A percentile compares a stretch with the other conserved stretches of the same genome.
Conservation (phyloP, 2,113 vertebrate species). For the Nibea albiflora region DNA sequence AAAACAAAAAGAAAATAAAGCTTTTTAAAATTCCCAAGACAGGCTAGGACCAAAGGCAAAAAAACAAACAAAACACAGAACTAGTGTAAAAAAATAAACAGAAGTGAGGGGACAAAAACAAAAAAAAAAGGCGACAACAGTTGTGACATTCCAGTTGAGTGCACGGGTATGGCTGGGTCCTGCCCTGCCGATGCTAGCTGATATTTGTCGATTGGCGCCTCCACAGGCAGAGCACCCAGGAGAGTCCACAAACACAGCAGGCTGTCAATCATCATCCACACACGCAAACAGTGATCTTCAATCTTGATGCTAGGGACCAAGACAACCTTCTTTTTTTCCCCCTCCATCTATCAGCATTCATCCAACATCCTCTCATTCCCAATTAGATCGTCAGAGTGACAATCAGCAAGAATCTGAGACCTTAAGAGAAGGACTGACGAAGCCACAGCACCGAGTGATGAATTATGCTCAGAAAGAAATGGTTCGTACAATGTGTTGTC, state of each 20-base stretch:
- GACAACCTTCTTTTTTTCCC: background rate
- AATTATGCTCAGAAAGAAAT: background rate
- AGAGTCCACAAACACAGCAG: slow-evolving; percentile 23
- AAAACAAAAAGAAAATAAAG: slow-evolving; percentile 38
- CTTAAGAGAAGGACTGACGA: background rate
- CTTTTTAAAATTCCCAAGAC: slow-evolving; percentile 42
- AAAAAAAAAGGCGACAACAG: slow-evolving; percentile 44
- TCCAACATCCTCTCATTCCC: background rate
- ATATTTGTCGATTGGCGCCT: slow-evolving; percentile 39
- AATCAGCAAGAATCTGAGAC: background rate
- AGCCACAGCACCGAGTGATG: too few relatives aligned
- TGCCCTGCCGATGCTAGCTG: slow-evolving; percentile 14
- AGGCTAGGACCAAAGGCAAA: slow-evolving; percentile 32
- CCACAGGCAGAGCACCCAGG: slow-evolving; percentile 23
- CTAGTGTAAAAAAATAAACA: too few relatives aligned
- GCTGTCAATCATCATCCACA: slow-evolving; percentile 44
- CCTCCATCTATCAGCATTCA: background rate
- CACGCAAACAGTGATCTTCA: background rate
- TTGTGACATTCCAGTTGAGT: slow-evolving; percentile 41
- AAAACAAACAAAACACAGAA: background rate
- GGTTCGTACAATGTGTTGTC: background rate
- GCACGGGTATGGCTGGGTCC: background rate
- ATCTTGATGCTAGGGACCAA: background rate
- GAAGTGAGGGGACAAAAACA: background rate
- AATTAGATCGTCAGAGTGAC: background rate